Evolutionary conservation across 2,888 invertebrate genomes (phyloP).

Genomic region (Muscina levida): DNA sequence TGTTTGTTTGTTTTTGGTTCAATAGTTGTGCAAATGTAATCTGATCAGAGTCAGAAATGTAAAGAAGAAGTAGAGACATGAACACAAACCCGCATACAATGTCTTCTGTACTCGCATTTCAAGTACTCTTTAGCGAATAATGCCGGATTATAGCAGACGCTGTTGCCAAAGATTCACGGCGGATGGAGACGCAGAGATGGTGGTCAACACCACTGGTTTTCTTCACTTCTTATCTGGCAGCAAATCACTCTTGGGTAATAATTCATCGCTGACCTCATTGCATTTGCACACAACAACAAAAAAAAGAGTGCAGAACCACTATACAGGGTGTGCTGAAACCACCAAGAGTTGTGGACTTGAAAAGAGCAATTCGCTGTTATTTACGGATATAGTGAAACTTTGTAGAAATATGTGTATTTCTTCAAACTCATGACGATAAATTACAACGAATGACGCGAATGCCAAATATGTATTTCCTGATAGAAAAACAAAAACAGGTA

Average conservation of each 20-base stretch:
- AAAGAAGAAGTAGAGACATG: neutral
- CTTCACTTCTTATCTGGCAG: neutral
- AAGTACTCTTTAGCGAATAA: neutral
- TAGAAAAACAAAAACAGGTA: too few species aligned
- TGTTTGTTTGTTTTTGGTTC: neutral
- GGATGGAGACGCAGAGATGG: too few species aligned
- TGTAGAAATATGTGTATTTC: too few species aligned
- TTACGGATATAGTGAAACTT: too few species aligned
- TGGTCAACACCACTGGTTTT: neutral
- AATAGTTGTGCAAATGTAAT: constrained; percentile 43
- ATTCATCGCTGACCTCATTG: constrained; percentile 39
- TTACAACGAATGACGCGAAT: too few species aligned
- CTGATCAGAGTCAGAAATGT: constrained; percentile 16
- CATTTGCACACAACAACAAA: constrained; percentile 18
- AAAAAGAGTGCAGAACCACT: neutral
- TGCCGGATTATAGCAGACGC: neutral
- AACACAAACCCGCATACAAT: constrained; percentile 22
- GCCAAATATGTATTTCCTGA: too few species aligned
- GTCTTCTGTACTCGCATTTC: constrained; percentile 8
- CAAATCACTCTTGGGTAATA: constrained; percentile 2
- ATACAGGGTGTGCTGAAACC: too few species aligned
- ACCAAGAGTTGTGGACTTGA: too few species aligned
- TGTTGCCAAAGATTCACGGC: constrained; percentile 35
- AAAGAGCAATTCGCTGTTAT: too few species aligned
- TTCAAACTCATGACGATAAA: too few species aligned